These are phyloP conservation scores for Lampropteryx suffumata DNA, from an alignment of 2,888 invertebrate genomes.

Conservation along the genomic window DNA sequence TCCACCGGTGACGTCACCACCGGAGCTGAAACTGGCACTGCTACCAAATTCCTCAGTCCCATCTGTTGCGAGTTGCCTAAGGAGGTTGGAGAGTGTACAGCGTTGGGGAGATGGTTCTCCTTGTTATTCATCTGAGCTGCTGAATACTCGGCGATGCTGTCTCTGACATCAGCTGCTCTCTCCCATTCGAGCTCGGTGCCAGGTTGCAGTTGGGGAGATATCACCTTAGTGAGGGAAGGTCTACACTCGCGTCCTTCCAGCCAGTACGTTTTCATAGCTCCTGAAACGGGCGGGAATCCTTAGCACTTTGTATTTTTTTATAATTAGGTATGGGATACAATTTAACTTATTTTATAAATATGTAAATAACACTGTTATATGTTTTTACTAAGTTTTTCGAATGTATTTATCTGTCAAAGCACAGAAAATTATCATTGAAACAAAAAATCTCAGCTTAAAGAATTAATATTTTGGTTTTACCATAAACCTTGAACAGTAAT, in stretches of 20 bases:
- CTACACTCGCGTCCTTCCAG: slow-evolving; percentile 88
- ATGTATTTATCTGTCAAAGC: no score
- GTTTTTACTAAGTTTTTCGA: no score
- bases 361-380: no score
- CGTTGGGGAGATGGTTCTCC: slow-evolving; percentile 51
- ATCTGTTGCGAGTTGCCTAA: slow-evolving; percentile 33
- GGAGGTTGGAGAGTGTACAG: slow-evolving; percentile 52
- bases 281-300: slow-evolving; percentile 57
- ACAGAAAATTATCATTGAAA: no score
- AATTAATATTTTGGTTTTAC: no score
- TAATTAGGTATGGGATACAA: no score
- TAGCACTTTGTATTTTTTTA: slow-evolving; percentile 1
- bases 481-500: no score
- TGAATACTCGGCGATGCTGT: slow-evolving; percentile 74
- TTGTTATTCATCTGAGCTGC: slow-evolving; percentile 62
- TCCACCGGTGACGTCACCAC: slow-evolving; percentile 77
- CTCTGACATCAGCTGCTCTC: slow-evolving; percentile 68
- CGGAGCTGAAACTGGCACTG: slow-evolving; percentile 42
- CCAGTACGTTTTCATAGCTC: slow-evolving; percentile 95
- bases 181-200: slow-evolving; percentile 76
- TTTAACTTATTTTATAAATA: no score
- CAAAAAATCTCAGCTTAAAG: no score
- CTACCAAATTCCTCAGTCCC: slow-evolving; percentile 43
- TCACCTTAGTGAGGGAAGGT: slow-evolving; percentile 75
- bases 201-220: slow-evolving; percentile 66